Evolutionary conservation across 2,113 vertebrate genomes (phyloP).

Genomic region (Nibea albiflora): DNA sequence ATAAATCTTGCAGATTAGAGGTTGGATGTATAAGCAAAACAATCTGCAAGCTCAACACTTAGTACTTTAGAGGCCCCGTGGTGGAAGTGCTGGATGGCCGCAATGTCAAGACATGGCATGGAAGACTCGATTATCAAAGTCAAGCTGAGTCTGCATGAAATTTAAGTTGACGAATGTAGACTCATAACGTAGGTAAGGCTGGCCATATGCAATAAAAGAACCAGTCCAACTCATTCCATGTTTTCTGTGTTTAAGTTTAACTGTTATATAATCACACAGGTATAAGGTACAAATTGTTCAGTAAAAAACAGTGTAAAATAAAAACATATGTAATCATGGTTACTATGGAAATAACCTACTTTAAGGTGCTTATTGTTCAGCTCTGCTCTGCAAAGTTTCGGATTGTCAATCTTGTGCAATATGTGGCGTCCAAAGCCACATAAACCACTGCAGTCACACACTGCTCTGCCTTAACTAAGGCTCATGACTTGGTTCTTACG

Average conservation of each 20-base stretch:
- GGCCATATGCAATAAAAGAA: slow-evolving; percentile 8
- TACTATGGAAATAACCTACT: too few relatives aligned
- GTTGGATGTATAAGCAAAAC: slow-evolving; percentile 74
- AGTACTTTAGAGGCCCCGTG: slow-evolving; percentile 55
- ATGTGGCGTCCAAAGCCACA: too few relatives aligned
- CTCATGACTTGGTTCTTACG: too few relatives aligned
- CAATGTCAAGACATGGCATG: slow-evolving; percentile 59
- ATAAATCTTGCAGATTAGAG: slow-evolving; percentile 85
- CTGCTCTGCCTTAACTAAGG: too few relatives aligned
- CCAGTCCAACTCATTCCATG: not conserved
- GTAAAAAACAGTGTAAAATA: too few relatives aligned
- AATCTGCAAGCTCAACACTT: slow-evolving; percentile 76
- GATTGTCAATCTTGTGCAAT: too few relatives aligned
- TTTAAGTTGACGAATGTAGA: slow-evolving; percentile 35
- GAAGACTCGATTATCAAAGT: slow-evolving; percentile 51
- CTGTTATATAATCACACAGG: too few relatives aligned
- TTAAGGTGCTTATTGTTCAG: too few relatives aligned
- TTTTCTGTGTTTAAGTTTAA: not conserved
- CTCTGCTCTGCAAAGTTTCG: too few relatives aligned
- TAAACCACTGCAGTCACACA: too few relatives aligned
- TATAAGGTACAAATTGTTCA: too few relatives aligned
- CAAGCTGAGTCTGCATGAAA: slow-evolving; percentile 61
- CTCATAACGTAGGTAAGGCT: slow-evolving; percentile 29
- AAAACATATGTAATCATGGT: too few relatives aligned
- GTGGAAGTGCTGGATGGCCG: slow-evolving; percentile 62